Percentiles rank a stretch among this genome's conserved stretches.
Conservation (phyloP, 2,888 invertebrate genomes). For the Pyrrhosoma nymphula region DNA sequence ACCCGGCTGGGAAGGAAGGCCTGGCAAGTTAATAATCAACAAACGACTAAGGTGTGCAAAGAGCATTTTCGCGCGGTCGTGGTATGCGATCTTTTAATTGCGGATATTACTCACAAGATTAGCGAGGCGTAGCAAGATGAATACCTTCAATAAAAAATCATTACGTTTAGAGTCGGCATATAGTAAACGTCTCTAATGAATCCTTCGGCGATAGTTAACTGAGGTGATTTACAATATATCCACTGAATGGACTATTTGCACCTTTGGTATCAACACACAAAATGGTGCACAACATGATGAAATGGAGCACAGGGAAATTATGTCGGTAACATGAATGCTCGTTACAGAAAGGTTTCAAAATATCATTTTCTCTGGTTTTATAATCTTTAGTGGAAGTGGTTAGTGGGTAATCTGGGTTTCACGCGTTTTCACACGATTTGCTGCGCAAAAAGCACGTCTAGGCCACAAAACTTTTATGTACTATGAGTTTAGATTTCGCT, state of each 20-base stretch:
- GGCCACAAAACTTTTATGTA: not conserved
- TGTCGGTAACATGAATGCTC: not conserved
- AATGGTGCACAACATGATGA: not conserved
- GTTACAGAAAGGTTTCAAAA: not conserved
- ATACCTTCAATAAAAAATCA: not conserved
- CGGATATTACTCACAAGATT: not conserved
- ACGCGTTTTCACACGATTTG: not conserved
- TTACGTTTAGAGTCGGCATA: not conserved
- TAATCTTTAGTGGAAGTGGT: not conserved
- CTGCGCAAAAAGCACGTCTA: not conserved
- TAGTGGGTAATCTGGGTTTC: not conserved
- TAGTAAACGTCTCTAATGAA: not conserved
- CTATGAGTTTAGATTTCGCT: not conserved
- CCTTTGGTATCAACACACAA: not conserved
- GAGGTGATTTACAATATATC: not conserved
- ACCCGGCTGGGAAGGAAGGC: not conserved
- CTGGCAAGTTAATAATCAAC: not conserved
- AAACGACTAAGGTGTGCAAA: too few species aligned
- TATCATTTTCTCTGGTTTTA: not conserved
- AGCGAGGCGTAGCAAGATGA: not conserved
- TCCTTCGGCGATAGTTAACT: not conserved
- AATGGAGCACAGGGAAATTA: not conserved
- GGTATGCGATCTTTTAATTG: not conserved
- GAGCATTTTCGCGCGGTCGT: too few species aligned
- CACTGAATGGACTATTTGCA: not conserved